These are phyloP conservation scores for Paracentrotus lividus DNA, from an alignment of 53 echinoderm and acorn worm species.

Conservation along the genomic window DNA sequence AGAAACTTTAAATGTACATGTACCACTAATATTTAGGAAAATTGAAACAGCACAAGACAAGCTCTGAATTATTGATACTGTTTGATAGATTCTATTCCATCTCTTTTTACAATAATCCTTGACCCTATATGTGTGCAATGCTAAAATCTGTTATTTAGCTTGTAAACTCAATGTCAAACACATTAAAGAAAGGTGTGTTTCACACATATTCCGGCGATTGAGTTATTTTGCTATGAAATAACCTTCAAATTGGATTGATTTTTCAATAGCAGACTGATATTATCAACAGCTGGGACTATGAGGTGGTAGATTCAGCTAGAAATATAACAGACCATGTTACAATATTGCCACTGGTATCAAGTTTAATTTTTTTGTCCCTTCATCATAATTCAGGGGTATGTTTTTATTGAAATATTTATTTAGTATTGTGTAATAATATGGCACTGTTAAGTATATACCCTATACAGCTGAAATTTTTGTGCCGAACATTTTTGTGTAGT, in stretches of 20 bases:
- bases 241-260: slow-evolving; percentile 28
- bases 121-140: neutral
- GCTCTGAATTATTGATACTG: neutral
- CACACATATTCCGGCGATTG: neutral
- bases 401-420: no score
- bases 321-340: neutral
- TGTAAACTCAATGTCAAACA: neutral
- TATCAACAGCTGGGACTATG: neutral
- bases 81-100: neutral
- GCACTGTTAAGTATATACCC: no score
- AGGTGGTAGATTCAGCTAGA: neutral
- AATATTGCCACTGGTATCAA: neutral
- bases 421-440: no score
- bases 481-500: no score
- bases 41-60: neutral
- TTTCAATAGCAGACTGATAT: neutral
- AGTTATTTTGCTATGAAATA: neutral
- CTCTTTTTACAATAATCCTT: neutral
- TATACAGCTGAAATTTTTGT: no score
- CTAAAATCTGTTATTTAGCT: slow-evolving; percentile 24
- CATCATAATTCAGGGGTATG: no score
- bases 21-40: neutral
- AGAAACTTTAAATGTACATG: neutral
- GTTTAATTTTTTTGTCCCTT: no score
- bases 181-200: neutral